These are phyloP conservation scores for Callitettix versicolor DNA, from an alignment of 1,140 invertebrate species.

Conservation along the genomic window DNA sequence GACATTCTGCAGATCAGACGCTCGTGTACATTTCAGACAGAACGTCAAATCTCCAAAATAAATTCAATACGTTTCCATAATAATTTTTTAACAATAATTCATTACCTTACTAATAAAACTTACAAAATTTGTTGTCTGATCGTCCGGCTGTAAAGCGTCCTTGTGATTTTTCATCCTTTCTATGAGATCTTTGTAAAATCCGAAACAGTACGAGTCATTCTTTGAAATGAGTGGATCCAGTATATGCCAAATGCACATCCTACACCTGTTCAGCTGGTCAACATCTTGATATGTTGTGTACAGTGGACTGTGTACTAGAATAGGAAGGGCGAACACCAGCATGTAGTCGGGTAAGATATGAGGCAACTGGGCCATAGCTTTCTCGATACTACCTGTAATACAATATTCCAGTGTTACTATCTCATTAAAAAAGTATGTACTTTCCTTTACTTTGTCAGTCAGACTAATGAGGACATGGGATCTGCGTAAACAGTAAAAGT, in stretches of 20 bases:
- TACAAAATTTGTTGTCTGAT: constrained; percentile 71
- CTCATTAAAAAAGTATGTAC: too few relatives aligned
- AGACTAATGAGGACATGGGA: too few relatives aligned
- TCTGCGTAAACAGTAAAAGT: too few relatives aligned
- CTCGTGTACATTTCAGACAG: too few relatives aligned
- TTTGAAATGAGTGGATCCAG: constrained; percentile 86
- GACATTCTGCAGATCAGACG: too few relatives aligned
- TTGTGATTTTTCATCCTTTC: constrained; percentile 88
- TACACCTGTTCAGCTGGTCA: constrained; percentile 60
- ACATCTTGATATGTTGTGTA: constrained; percentile 66
- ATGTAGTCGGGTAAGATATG: constrained; percentile 92
- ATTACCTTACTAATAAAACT: too few relatives aligned
- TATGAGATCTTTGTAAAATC: constrained; percentile 90
- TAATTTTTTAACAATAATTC: too few relatives aligned
- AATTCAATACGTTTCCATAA: too few relatives aligned
- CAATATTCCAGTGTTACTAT: too few relatives aligned
- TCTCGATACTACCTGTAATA: constrained; percentile 39
- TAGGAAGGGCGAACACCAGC: constrained; percentile 86
- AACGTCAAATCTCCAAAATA: too few relatives aligned
- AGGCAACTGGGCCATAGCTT: constrained; percentile 59
- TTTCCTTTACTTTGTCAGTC: too few relatives aligned
- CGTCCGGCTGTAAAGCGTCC: constrained; percentile 71
- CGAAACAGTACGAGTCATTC: constrained; percentile 88
- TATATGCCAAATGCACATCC: constrained; percentile 85
- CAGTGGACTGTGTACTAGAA: constrained; percentile 82